Evolutionary conservation across 2,888 invertebrate genomes (phyloP), one percentile per base, ranked within the genome.

Genomic region (Atethmia centrago): DNA sequence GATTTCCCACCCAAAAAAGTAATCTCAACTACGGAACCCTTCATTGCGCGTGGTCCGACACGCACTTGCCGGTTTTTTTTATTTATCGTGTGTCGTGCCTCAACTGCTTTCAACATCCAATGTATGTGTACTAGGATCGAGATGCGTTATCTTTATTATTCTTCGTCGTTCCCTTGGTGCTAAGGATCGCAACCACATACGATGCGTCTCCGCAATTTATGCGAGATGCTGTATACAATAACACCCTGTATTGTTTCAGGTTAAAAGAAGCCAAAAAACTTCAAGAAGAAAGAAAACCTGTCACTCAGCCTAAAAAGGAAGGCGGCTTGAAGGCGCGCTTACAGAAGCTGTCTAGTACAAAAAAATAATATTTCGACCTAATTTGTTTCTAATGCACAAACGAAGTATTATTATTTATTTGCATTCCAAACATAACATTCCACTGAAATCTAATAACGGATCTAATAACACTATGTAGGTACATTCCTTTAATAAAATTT

Each of bases 271-370:
- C 97, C 42, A 97, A 97, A 90, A 96, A 96, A 89, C 96, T 96
- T 85, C 96, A 97, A 90, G 95, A 96, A 76, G 97, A 97, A 91
- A 94, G 97, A 76, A 96, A 96, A 90, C 94, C 97, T 59, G 90
- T 94, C 31, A 96, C 95, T 31, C 97, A 97, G 83, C 97, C 97
- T 77, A 97, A 97, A 90, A 96, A 97, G 85, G 97, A 97, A 88
- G 97, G 97, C 59, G 97, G 97, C 53, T 92, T 97, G 59, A 98
- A 97, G 89, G 97, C 97, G 9, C 97, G 97, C 81, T 92, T 97
- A 40, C 97, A 97, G 87, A 97, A 97, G 90, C 88, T 97, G 80
- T 94, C 95, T n/a, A 93, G 89, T 85, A 89, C 92, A 83, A 92
- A 90, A 77, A 95, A 95, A 89, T 92, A 85, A 87, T 83, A 80